Conservation (phyloP, 2,797 vertebrate species). For the Protonibea diacanthus region DNA sequence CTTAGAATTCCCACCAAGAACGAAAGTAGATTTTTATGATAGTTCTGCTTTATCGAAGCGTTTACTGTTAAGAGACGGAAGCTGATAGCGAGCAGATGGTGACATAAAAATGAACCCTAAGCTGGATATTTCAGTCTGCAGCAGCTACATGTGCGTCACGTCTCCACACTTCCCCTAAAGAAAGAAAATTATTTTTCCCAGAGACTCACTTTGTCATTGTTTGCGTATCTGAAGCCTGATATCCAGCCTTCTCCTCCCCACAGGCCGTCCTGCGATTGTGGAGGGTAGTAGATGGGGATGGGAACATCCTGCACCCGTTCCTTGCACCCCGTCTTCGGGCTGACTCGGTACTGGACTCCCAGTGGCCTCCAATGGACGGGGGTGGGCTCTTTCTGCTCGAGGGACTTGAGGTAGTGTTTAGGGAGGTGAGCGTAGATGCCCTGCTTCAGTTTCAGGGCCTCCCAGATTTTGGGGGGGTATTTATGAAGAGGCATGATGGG, state of each 20-base stretch:
- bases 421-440: constrained; percentile 93
- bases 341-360: constrained; percentile 83
- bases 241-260: constrained; percentile 97
- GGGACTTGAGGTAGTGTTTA: constrained; percentile 87
- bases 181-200: not conserved
- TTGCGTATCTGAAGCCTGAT: constrained; percentile 89
- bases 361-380: constrained; percentile 91
- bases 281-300: constrained; percentile 88
- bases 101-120: not conserved
- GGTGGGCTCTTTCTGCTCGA: constrained; percentile 81
- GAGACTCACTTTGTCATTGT: constrained; percentile 90
- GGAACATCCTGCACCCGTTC: constrained; percentile 93
- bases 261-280: constrained; percentile 88
- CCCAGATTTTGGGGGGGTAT: constrained; percentile 88
- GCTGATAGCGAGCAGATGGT: not conserved
- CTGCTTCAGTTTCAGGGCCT: constrained; percentile 85
- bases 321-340: constrained; percentile 85
- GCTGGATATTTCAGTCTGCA: not conserved
- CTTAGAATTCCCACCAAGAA: not conserved
- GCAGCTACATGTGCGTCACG: not conserved
- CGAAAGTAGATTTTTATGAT: not conserved
- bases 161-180: not conserved
- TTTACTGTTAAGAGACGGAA: not conserved
- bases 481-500: constrained; percentile 90
- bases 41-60: not conserved